Base-by-base conservation (phyloP, 2,797 vertebrate genomes). In the Paratrypauchen microcephalus region DNA sequence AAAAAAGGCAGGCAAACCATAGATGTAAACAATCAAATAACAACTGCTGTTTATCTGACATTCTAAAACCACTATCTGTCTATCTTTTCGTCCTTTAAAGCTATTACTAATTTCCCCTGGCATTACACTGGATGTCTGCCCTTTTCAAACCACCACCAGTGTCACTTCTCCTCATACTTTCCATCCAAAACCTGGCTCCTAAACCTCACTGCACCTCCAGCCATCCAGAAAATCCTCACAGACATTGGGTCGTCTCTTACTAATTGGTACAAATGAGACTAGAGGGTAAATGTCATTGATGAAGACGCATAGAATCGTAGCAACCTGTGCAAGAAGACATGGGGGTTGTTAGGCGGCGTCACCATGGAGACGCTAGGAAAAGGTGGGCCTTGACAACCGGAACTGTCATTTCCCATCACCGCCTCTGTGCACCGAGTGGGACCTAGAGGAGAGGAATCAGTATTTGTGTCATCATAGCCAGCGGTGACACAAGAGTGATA, bases 371-470 rank as follows among this genome's bases (percentile, higher is more conserved):
- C 71, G 23, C 59, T 58, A 76, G 76, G 83, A 80, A 82, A 86
- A 83, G 85, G 83, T 75, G 85, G 83, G 80, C 85, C 88, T 83
- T 90, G 88, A 89, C 86, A 87, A 89, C 88, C 23, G 74, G 81
- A 57, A 32, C 45, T 78, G 72, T 79, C 84, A 23, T 65, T 67
- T 15, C 71, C 65, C 77, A 68, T 68, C 77, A 66, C 71, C 65
- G 66, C 77, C 73, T 59, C 71, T 69, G 70, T 48, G 67, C 63
- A 15, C 5, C 47, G 8, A 50, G 41, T 19, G 47, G 63, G 30
- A 65, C 45, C 45, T n/a, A 2, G 26, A 26, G 63, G 19, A 2
- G 3, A 48, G 23, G 26, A 28, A 30, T 36, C 23, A 65, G 16
- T 26, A 26, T 48, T 2, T 64, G 62, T 64, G 62, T 16, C 21